Evolutionary conservation across 2,113 vertebrate genomes (phyloP).

Genomic region (Pipa parva): DNA sequence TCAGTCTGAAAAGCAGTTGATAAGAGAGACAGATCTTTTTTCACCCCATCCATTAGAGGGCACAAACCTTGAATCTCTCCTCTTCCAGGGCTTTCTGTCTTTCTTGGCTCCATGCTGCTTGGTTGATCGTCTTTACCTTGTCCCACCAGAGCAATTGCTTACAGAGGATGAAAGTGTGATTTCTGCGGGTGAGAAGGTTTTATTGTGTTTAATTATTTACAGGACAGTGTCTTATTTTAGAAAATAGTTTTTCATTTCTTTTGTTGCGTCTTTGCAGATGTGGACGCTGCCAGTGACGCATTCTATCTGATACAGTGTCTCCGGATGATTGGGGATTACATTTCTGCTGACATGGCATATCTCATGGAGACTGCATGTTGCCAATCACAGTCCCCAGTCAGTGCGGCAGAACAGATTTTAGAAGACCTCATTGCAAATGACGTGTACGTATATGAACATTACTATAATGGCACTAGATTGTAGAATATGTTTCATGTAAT

Average conservation of each 20-base stretch:
- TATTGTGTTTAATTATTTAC: not conserved
- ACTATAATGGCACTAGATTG: no score
- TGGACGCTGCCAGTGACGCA: constrained; percentile 76
- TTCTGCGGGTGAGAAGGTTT: constrained; percentile 71
- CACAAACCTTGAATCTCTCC: constrained; percentile 3
- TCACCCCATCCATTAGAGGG: no score
- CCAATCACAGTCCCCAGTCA: constrained; percentile 82
- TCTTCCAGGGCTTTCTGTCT: constrained; percentile 77
- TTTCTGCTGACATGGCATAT: constrained; percentile 78
- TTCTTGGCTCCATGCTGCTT: constrained; percentile 84
- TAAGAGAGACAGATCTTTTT: no score
- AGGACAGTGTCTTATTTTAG: not conserved
- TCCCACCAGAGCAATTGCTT: constrained; percentile 74
- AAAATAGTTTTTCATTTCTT: not conserved
- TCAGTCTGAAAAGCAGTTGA: no score
- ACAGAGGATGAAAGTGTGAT: constrained; percentile 80
- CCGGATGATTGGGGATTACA: constrained; percentile 74
- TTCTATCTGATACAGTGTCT: constrained; percentile 87
- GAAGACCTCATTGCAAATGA: constrained; percentile 83
- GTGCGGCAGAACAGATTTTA: constrained; percentile 81
- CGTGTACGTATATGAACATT: constrained; percentile 61
- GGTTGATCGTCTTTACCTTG: constrained; percentile 88
- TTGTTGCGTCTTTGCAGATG: constrained; percentile 63
- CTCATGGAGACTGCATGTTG: constrained; percentile 87
- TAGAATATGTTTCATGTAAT: no score